Conservation (phyloP, 2,797 vertebrate genomes). For the Gymnopithys bicolor region DNA sequence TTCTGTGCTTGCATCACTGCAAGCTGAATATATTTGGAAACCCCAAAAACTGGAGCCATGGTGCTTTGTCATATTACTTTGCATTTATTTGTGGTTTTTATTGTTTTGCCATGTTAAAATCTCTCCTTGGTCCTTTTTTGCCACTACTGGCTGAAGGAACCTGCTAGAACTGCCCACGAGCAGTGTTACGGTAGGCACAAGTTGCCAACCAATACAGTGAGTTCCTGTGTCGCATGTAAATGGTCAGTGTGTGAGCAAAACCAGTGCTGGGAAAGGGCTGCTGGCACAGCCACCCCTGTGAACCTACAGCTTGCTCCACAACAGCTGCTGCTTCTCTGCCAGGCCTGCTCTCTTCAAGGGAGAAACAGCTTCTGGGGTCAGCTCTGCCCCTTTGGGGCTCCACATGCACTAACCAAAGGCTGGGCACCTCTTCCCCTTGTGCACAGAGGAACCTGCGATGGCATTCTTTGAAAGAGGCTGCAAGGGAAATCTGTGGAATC, state of each 20-base stretch:
- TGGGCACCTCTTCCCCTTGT: neutral
- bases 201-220: neutral
- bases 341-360: neutral
- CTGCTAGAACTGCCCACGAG: neutral
- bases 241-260: neutral
- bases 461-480: neutral
- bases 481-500: neutral
- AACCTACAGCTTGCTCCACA: neutral
- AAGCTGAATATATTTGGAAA: neutral
- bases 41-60: neutral
- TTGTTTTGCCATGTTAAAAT: neutral
- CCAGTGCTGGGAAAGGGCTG: neutral
- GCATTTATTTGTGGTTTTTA: neutral
- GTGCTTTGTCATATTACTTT: neutral
- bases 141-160: neutral
- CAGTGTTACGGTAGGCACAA: neutral
- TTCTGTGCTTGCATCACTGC: neutral
- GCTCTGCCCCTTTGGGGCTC: neutral
- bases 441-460: neutral
- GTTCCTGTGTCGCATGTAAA: neutral
- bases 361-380: neutral
- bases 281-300: neutral
- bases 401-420: neutral
- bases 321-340: neutral
- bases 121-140: neutral